Evolutionary conservation across 2,888 invertebrate genomes (phyloP).

Genomic region (Campaea margaritaria): DNA sequence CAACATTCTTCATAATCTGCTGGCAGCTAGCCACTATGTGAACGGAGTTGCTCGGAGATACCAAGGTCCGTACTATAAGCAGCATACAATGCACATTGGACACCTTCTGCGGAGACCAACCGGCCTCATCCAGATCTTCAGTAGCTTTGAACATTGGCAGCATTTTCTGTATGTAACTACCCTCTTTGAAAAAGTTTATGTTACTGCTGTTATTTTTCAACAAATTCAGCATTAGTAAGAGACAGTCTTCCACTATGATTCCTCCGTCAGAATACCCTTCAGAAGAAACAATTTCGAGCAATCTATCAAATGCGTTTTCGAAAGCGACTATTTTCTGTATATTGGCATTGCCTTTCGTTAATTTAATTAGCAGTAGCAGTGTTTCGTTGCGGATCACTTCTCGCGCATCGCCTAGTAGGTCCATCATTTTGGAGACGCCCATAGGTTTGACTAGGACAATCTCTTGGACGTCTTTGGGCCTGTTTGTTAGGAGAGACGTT

Average conservation of each 20-base stretch:
- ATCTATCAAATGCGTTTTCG: constrained; percentile 98
- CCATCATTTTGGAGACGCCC: constrained; percentile 99
- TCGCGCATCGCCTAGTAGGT: constrained; percentile 95
- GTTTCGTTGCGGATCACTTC: constrained; percentile 99
- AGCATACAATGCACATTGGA: constrained; percentile 97
- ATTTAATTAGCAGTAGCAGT: constrained; percentile 93
- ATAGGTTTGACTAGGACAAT: constrained; percentile 95
- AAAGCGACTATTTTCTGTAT: constrained; percentile 99
- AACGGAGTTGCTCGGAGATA: constrained; percentile 96
- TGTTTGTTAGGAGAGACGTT: constrained; percentile 93
- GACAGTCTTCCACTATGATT: constrained; percentile 99
- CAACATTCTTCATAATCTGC: constrained; percentile 93
- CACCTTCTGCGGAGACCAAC: constrained; percentile 97
- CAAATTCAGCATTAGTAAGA: constrained; percentile 96
- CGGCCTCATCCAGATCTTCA: constrained; percentile 88
- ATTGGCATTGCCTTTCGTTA: constrained; percentile 97
- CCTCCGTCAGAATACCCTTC: constrained; percentile 98
- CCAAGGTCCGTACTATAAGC: constrained; percentile 94
- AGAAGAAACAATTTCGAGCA: constrained; percentile 96
- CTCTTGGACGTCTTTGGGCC: constrained; percentile 94
- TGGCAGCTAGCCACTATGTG: constrained; percentile 94
- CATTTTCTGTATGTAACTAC: constrained; percentile 96
- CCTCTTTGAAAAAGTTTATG: constrained; percentile 99
- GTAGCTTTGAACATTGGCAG: constrained; percentile 94
- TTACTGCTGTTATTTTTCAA: constrained; percentile 98